Evolutionary conservation across 2,113 vertebrate genomes (phyloP).

Genomic region (Cochlearius cochlearius): DNA sequence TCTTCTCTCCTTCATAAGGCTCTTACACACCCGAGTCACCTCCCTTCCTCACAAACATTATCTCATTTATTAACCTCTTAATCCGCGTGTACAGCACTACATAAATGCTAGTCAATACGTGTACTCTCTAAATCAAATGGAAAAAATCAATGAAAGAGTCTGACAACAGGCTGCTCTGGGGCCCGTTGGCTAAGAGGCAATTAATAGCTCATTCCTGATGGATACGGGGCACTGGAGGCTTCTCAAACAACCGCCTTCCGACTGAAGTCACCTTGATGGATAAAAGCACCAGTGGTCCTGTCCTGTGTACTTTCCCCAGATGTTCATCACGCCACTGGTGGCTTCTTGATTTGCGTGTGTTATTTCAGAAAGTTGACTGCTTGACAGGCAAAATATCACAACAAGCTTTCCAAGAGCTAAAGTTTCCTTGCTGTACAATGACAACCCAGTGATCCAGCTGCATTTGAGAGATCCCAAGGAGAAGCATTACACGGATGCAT

Average conservation of each 20-base stretch:
- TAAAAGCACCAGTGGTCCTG: neutral
- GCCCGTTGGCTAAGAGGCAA: neutral
- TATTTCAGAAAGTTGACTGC: neutral
- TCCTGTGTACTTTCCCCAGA: no score
- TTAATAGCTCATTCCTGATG: neutral
- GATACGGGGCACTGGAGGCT: accelerated
- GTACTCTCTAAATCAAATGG: neutral
- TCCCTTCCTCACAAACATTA: neutral
- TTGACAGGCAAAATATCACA: neutral
- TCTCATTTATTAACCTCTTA: neutral
- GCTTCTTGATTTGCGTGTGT: neutral
- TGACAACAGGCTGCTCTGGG: neutral
- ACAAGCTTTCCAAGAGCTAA: neutral
- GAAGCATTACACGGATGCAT: neutral
- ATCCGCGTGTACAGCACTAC: neutral
- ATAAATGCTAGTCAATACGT: neutral
- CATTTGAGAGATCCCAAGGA: neutral
- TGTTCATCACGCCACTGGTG: neutral
- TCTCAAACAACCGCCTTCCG: neutral
- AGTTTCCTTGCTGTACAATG: neutral
- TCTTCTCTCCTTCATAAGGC: neutral
- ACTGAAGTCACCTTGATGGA: neutral
- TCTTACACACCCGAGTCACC: neutral
- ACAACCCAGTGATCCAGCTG: neutral
- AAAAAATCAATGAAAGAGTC: neutral